These are phyloP conservation scores for Serripes groenlandicus DNA, from an alignment of 2,888 invertebrate species.

Conservation along the genomic window DNA sequence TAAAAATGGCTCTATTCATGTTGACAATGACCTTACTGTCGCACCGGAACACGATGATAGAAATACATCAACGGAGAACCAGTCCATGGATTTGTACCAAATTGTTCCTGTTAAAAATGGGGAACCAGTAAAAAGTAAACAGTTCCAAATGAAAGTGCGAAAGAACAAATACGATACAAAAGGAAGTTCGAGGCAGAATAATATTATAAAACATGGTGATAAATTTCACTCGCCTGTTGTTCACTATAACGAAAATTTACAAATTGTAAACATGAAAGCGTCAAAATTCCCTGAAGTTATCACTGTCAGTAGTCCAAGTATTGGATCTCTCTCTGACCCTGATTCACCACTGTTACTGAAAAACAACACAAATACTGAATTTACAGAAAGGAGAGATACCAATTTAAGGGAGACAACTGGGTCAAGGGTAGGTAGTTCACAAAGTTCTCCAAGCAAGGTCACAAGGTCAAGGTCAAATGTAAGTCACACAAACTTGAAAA, in stretches of 20 bases:
- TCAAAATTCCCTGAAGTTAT: slow-evolving; percentile 15
- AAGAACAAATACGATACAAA: slow-evolving; percentile 20
- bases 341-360: slow-evolving; percentile 60
- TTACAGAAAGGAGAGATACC: not conserved
- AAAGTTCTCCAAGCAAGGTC: slow-evolving; percentile 13
- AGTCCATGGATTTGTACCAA: slow-evolving; percentile 55
- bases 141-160: slow-evolving; percentile 41
- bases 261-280: not conserved
- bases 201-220: not conserved
- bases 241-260: slow-evolving; percentile 43
- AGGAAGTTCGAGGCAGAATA: not conserved
- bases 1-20: not conserved
- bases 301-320: slow-evolving; percentile 47
- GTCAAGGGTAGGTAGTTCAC: not conserved
- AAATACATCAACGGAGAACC: slow-evolving; percentile 1
- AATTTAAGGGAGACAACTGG: not conserved
- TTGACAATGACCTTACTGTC: slow-evolving; percentile 31
- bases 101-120: slow-evolving; percentile 61
- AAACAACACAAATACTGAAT: not conserved
- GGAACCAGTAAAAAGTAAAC: slow-evolving; percentile 25
- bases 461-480: slow-evolving; percentile 29
- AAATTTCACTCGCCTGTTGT: not conserved
- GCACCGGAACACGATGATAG: slow-evolving; percentile 23
- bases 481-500: not conserved
- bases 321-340: slow-evolving; percentile 34